Evolutionary conservation across 2,797 vertebrate genomes (phyloP).

Genomic region (Eulemur albifrons): DNA sequence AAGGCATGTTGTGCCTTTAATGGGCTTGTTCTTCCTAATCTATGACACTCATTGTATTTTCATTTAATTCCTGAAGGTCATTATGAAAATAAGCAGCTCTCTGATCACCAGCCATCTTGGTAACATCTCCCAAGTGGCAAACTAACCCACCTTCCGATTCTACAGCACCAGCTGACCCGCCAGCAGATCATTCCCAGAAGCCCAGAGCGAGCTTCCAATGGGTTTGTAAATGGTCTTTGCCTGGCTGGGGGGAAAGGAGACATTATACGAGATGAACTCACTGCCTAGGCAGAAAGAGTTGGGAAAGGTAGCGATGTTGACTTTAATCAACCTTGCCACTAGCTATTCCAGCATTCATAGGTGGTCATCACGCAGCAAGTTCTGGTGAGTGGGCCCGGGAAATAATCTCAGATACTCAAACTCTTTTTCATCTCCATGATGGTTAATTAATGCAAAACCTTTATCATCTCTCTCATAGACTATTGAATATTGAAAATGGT

Average conservation of each 20-base stretch:
- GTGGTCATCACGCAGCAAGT: background rate
- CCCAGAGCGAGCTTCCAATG: background rate
- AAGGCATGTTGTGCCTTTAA: slow-evolving; percentile 81
- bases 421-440: background rate
- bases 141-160: slow-evolving; percentile 29
- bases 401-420: background rate
- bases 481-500: background rate
- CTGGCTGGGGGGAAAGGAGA: background rate
- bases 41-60: slow-evolving; percentile 78
- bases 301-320: background rate
- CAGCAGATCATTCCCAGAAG: slow-evolving; percentile 23
- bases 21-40: slow-evolving; percentile 84
- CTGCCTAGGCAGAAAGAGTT: background rate
- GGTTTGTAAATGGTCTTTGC: slow-evolving; percentile 30
- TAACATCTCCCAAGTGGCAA: background rate
- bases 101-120: slow-evolving; percentile 61
- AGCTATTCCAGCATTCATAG: background rate
- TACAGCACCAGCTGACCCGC: slow-evolving; percentile 50
- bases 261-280: background rate
- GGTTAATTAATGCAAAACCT: background rate
- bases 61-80: slow-evolving; percentile 82
- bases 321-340: background rate
- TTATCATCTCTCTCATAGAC: background rate
- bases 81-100: slow-evolving; percentile 81
- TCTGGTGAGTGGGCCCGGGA: background rate